Base-by-base conservation (phyloP, 1,140 invertebrate species). In the Nymphalis io region DNA sequence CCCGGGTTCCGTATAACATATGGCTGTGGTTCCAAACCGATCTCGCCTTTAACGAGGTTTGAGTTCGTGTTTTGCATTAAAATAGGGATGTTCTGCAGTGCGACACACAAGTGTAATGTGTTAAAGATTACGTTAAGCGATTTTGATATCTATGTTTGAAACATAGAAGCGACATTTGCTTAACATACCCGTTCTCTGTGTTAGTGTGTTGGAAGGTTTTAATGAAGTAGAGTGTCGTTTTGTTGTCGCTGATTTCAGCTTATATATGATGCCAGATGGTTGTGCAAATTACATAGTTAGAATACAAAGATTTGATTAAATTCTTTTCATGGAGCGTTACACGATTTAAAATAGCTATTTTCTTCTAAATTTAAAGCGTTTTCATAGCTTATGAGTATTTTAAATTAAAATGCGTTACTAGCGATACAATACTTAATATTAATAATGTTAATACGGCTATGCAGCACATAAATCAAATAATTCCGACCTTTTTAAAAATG, bases 1-100 rank as follows among this genome's bases (percentile, higher is more conserved):
- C 46, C 40, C 58, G 46, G 58, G 61, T 73, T 60, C 61, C 61
- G 46, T 66, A 59, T 66, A 73, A 66, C 67, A 57, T 69, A 73
- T 69, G 58, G 71, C 58, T 73, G 66, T 44, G 57, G 71, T 69
- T 68, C 40, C 61, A 51, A 68, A 73, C 66, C 71, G 71, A 65
- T 73, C 71, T 64, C 70, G 44, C 18, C 46, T 33, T 63, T 69
- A 73, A 69, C 66, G 66, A 73, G 71, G 64, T 72, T 73, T 64
- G 44, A 68, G 66, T 64, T 64, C 71, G 70, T 73, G 61, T 73
- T 73, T 73, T 69, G 71, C 71, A 73, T 73, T 68, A 68, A 68
- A 68, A 72, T 59, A 64, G 48, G 68, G 62, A 60, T 44, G 44
- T 63, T 70, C 69, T 70, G 69, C 62, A 70, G 20, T 70, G 69